Percentiles rank a stretch among this genome's conserved stretches.
phyloP scores from a whole-genome alignment of 2,113 vertebrate genomes.

The Phalacrocorax carbo region DNA sequence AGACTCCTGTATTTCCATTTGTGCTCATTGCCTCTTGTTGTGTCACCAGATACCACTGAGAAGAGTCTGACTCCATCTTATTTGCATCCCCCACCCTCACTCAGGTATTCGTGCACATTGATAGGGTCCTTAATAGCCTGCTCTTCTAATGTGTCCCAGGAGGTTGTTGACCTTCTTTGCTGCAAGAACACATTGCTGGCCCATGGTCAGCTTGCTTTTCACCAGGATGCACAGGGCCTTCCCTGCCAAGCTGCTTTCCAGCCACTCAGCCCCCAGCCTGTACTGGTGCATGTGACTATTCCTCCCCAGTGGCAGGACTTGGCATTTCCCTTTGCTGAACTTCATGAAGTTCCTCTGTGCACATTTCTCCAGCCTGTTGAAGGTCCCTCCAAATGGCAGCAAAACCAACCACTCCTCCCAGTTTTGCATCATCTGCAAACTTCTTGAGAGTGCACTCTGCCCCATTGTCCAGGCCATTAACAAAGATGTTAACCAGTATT shows the following conservation, averaged over 20 bases:
- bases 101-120: not conserved
- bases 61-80: not conserved
- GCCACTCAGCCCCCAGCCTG: not conserved
- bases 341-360: not conserved
- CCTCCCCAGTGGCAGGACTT: not conserved
- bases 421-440: not conserved
- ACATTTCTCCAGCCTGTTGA: not conserved
- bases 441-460: not conserved
- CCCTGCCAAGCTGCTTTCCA: not conserved
- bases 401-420: not conserved
- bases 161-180: not conserved
- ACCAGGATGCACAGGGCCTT: not conserved
- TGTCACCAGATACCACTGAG: not conserved
- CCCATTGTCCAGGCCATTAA: not conserved
- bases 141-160: not conserved
- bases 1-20: not conserved
- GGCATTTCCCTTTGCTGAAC: not conserved
- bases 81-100: not conserved
- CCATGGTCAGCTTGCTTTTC: not conserved
- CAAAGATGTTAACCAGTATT: not conserved
- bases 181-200: rapidly evolving
- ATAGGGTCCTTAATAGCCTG: not conserved
- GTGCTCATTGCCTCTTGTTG: not conserved
- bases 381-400: not conserved
- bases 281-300: not conserved